Evolutionary conservation across 2,797 vertebrate species (phyloP), one percentile per base, ranked within the genome.

Genomic region (Myripristis jacobus): DNA sequence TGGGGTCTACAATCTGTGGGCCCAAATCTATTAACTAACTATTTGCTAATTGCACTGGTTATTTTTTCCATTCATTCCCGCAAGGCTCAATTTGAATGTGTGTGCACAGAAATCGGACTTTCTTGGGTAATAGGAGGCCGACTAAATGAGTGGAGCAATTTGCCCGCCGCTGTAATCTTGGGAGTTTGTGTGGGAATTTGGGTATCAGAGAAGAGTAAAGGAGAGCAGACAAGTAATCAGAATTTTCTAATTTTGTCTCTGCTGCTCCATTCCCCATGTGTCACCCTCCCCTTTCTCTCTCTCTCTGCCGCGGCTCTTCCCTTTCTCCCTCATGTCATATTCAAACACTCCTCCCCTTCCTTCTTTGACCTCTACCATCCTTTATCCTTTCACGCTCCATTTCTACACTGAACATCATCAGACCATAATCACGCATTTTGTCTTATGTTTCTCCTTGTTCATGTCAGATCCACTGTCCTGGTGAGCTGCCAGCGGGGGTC

Each of bases 101-200:
- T 8, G 9, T 61, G 56, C 69, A 6, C 11, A 31, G 10, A 66
- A 66, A 47, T 65, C 46, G 66, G 66, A 77, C 67, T 74, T 66
- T 72, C 82, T 73, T 75, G 64, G 74, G 73, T 86, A 50, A 50
- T 86, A 86, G 77, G 73, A 80, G 77, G 65, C 75, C 72, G 73
- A 70, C 78, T 83, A 69, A 84, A 81, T 86, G 77, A 88, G 87
- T 78, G 73, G 72, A 84, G 77, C 78, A 66, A 86, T 90, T 87
- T 86, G 54, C 59, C 58, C 81, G 71, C 82, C 79, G 61, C 66
- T 67, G 76, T 71, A 87, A 69, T 83, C 73, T 81, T 50, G 61
- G 65, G 60, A 61, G 70, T 86, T 76, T 81, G 72, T 76, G 55
- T 71, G 74, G 81, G 83, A 84, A 87, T 91, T 80, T 79, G 73